Percentiles rank a stretch among this genome's conserved stretches.
Conservation (phyloP, 2,888 invertebrate species). For the Strigamia crassipes region DNA sequence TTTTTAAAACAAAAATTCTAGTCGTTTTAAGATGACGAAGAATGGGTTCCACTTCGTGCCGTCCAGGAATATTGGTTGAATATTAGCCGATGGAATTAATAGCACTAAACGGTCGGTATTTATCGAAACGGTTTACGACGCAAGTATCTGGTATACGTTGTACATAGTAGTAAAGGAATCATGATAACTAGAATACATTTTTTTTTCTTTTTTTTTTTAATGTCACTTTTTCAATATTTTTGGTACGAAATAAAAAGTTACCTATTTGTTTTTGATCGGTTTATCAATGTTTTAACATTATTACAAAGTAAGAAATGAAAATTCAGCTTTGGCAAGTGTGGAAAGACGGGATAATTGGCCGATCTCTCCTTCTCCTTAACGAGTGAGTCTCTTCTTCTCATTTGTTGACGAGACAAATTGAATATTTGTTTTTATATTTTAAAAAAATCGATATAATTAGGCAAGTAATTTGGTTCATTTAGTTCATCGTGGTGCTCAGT, state of each 20-base stretch:
- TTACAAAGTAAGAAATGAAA: constrained; percentile 36
- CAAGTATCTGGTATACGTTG: constrained; percentile 71
- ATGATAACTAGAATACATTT: not conserved
- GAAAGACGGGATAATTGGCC: constrained; percentile 28
- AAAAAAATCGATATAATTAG: constrained; percentile 20
- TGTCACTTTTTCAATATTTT: constrained; percentile 20
- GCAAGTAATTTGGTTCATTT: constrained; percentile 22
- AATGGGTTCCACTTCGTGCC: constrained; percentile 69
- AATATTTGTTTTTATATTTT: not conserved
- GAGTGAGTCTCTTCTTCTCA: constrained; percentile 10
- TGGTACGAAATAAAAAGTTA: not conserved
- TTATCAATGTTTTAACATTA: constrained; percentile 14
- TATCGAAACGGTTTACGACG: constrained; percentile 57
- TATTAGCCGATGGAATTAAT: constrained; percentile 70
- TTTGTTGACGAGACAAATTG: constrained; percentile 25
- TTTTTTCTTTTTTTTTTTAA: not conserved
- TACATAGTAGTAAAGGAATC: constrained; percentile 64
- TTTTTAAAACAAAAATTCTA: too few species aligned
- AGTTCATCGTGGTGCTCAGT: constrained; percentile 32
- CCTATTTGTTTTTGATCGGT: constrained; percentile 22
- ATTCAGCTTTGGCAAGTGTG: constrained; percentile 32
- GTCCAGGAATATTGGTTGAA: constrained; percentile 75
- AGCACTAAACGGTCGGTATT: constrained; percentile 75
- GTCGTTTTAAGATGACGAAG: constrained; percentile 45
- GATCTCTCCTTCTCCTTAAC: not conserved